Base-by-base conservation (phyloP, 2,113 vertebrate genomes). In the Fulica atra region DNA sequence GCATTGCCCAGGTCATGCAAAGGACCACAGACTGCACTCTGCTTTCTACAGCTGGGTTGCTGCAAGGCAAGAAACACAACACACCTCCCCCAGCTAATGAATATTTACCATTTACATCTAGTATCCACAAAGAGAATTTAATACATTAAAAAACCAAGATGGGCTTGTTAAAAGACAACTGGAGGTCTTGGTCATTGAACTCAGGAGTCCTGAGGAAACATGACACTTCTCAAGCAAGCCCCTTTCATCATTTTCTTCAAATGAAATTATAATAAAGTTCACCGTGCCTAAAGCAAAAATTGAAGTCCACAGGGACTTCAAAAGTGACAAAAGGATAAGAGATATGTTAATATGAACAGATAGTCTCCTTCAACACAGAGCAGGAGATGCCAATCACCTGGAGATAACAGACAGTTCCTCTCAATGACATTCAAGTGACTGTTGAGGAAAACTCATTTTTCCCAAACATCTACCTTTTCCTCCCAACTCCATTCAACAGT, bases 261-360 rank as follows among this genome's bases (percentile, higher is more conserved):
- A 87, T 63, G 59, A 87, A 92, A 94, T 50, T 7, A 50, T 84
- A 69, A 96, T 81, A 46, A 86, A 95, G 63, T 81, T 91, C 84
- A 81, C 78, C 3, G 0, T 53, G 78, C 51, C 64, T 60, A 60
- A 91, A 94, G 88, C 28, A 93, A 85, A 95, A 95, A 63, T 53
- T 64, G 16, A 89, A 81, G 57, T 80, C 88, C 5, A 2, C 24
- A 50, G 56, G 68, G 93, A 87, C 70, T 87, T 91, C 40, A 83
- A 79, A 93, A 95, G 33, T 77, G 73, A 93, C 91, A 95, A 92
- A 91, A 25, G 59, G 46, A 85, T 69, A 92, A 81, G 53, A 93
- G 63, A 56, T 38, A 85, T 18, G 33, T 89, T 91, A 94, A 88
- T 80, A 73, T 1, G 16, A 90, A 61, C 29, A 35, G 13, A 80